phyloP scores from a whole-genome alignment of 2,888 invertebrate species.

The Patella caerulea region DNA sequence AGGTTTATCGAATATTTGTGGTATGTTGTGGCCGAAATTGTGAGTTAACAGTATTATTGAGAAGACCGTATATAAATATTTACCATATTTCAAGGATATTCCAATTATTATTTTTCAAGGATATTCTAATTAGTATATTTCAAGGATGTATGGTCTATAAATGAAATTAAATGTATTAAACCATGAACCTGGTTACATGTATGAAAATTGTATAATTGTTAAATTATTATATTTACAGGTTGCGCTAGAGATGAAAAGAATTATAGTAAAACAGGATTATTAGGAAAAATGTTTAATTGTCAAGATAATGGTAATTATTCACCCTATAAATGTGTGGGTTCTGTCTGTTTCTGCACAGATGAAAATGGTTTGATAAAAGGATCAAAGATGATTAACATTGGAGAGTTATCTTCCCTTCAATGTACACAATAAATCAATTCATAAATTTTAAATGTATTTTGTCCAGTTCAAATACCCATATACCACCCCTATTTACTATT shows the following conservation, averaged over 20 bases:
- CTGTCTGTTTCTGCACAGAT: conserved; percentile 49
- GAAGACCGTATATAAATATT: too few relatives aligned
- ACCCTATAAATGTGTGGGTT: conserved; percentile 45
- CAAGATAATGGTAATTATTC: conserved; percentile 46
- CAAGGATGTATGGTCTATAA: too few relatives aligned
- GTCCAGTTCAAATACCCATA: too few relatives aligned
- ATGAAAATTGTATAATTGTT: background rate
- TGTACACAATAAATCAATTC: conserved; percentile 20
- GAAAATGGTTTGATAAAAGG: conserved; percentile 37
- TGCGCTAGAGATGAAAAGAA: conserved; percentile 45
- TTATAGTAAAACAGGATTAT: conserved; percentile 31
- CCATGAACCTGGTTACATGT: background rate
- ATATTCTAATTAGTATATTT: too few relatives aligned
- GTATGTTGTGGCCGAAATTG: too few relatives aligned
- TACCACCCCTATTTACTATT: too few relatives aligned
- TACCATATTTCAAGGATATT: too few relatives aligned
- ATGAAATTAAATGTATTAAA: too few relatives aligned
- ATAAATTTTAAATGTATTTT: background rate
- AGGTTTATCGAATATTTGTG: too few relatives aligned
- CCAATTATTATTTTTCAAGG: too few relatives aligned
- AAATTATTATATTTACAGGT: conserved; percentile 28
- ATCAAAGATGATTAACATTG: conserved; percentile 36
- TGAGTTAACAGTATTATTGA: too few relatives aligned
- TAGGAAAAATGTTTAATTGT: conserved; percentile 47
- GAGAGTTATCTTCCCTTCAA: conserved; percentile 32